phyloP scores from a whole-genome alignment of 2,113 vertebrate genomes.

The Hiodon tergisus region DNA sequence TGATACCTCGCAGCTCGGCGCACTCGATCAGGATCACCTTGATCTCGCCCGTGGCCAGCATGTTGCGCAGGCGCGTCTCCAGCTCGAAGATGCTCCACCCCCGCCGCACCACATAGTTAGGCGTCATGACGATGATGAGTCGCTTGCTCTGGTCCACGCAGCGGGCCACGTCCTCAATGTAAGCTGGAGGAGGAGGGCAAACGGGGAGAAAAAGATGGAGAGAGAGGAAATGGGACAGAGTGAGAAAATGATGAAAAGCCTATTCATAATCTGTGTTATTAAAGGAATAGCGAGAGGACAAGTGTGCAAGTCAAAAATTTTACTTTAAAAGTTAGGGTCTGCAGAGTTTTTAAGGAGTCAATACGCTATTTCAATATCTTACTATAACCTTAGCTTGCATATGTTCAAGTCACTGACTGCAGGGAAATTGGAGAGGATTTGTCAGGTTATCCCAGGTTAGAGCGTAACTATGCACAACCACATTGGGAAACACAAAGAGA shows the following conservation, averaged over 20 bases:
- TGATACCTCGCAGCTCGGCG: conserved; percentile 90
- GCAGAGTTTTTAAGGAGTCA: not conserved
- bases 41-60: conserved; percentile 92
- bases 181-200: conserved; percentile 70
- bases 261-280: not conserved
- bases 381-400: not conserved
- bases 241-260: not conserved
- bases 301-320: no score
- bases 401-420: not conserved
- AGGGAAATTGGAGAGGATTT: not conserved
- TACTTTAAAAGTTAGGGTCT: not conserved
- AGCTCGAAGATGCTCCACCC: conserved; percentile 99
- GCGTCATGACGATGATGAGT: conserved; percentile 97
- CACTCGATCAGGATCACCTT: conserved; percentile 98
- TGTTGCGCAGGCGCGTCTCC: conserved; percentile 94
- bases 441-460: not conserved
- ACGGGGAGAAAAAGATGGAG: not conserved
- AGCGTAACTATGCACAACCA: not conserved
- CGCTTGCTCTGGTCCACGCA: conserved; percentile 97
- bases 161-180: conserved; percentile 96
- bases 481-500: not conserved
- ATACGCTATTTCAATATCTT: not conserved
- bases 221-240: not conserved
- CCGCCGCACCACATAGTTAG: conserved; percentile 91
- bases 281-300: not conserved